Percentiles rank a stretch among this genome's conserved stretches.
Conservation (phyloP, 2,113 vertebrate species). For the Leuciscus idus region DNA sequence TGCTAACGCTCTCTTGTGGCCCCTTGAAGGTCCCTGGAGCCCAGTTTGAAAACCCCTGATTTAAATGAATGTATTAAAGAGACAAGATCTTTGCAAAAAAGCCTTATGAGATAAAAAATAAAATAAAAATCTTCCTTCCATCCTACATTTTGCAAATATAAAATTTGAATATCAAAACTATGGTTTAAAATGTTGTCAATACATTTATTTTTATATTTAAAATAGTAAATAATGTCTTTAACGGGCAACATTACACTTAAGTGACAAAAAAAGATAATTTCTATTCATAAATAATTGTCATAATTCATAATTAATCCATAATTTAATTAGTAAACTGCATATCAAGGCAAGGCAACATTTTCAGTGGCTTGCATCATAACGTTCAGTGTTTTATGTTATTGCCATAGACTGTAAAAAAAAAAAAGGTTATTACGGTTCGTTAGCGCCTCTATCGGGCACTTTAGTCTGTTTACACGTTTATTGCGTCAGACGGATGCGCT, state of each 20-base stretch:
- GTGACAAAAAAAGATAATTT: too few relatives aligned
- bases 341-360: background rate
- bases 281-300: too few relatives aligned
- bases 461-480: background rate
- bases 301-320: too few relatives aligned
- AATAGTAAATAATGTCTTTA: background rate
- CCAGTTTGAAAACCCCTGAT: background rate
- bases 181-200: background rate
- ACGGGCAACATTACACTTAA: background rate
- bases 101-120: background rate
- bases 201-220: background rate
- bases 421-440: too few relatives aligned
- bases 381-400: too few relatives aligned
- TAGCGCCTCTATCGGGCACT: conserved; percentile 10
- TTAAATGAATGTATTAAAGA: background rate
- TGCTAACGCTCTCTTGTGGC: background rate
- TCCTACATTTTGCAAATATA: background rate
- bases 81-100: background rate
- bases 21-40: background rate
- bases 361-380: background rate
- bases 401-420: too few relatives aligned
- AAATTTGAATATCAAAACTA: background rate
- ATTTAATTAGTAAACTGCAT: background rate
- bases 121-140: background rate
- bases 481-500: conserved; percentile 74